These are phyloP conservation scores for Pseudomyrmex sp. DNA, from an alignment of 1,140 invertebrate genomes.

Conservation along the genomic window DNA sequence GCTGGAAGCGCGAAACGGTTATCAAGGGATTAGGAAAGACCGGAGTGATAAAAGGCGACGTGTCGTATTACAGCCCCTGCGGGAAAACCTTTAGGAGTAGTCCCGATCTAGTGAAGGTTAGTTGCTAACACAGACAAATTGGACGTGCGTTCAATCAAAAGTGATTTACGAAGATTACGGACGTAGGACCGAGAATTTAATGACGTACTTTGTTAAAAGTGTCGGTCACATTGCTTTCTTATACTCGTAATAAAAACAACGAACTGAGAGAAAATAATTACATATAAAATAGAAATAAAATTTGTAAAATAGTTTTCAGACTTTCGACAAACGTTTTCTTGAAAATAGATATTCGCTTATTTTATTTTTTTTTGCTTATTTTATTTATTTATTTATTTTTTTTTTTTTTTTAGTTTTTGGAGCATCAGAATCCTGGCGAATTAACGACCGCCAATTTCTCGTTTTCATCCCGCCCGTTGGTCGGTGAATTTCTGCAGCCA, in stretches of 20 bases:
- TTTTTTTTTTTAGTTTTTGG: constrained; percentile 88
- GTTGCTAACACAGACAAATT: constrained; percentile 32
- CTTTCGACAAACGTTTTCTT: not conserved
- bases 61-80: constrained; percentile 95
- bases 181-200: not conserved
- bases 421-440: constrained; percentile 90
- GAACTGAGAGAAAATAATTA: not conserved
- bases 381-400: not conserved
- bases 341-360: not conserved
- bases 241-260: not conserved
- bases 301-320: not conserved
- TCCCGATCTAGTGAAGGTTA: constrained; percentile 90
- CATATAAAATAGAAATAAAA: not conserved
- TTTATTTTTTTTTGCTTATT: not conserved
- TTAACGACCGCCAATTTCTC: constrained; percentile 95
- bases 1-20: constrained; percentile 96
- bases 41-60: constrained; percentile 93
- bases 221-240: not conserved
- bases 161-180: constrained; percentile 11
- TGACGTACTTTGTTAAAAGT: constrained; percentile 4
- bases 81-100: constrained; percentile 91
- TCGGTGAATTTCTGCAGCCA: constrained; percentile 95
- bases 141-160: not conserved
- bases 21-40: constrained; percentile 93
- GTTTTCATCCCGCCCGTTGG: constrained; percentile 94